These are phyloP conservation scores for Archegozetes longisetosus DNA, from an alignment of 1,140 invertebrate genomes.

Conservation along the genomic window DNA sequence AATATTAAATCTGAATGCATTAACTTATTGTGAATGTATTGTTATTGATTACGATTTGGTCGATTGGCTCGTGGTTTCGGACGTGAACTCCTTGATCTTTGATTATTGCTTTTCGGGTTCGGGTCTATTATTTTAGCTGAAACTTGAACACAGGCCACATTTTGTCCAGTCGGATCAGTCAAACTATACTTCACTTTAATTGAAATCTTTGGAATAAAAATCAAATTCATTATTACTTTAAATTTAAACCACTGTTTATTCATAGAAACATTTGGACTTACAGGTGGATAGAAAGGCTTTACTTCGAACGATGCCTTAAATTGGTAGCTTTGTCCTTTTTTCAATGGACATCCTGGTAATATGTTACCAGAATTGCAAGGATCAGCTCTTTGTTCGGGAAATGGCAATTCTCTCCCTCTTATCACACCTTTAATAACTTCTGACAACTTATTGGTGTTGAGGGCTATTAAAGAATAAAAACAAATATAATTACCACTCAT, in stretches of 20 bases:
- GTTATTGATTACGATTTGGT: not conserved
- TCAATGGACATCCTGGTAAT: constrained; percentile 13
- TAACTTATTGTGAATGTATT: too few species aligned
- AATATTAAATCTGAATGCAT: too few species aligned
- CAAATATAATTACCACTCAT: not conserved
- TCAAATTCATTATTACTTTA: not conserved
- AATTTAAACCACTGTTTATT: not conserved
- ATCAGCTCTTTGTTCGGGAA: constrained; percentile 14
- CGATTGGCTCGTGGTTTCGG: not conserved
- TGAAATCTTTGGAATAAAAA: constrained; percentile 11
- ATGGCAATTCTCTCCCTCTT: constrained; percentile 16
- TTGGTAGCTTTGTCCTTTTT: constrained; percentile 12
- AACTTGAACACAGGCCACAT: constrained; percentile 14
- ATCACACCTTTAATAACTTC: constrained; percentile 18
- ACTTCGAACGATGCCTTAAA: constrained; percentile 17
- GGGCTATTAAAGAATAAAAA: not conserved
- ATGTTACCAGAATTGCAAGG: constrained; percentile 16
- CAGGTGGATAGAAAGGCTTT: constrained; percentile 18
- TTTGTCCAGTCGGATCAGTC: constrained; percentile 10
- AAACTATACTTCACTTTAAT: constrained; percentile 16
- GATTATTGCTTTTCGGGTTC: constrained; percentile 11
- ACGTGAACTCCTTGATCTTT: not conserved
- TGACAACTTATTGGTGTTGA: constrained; percentile 11
- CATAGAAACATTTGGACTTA: not conserved
- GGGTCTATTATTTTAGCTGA: constrained; percentile 16